phyloP scores from a whole-genome alignment of 2,888 invertebrate species.

The Netelia fuscicornis region DNA sequence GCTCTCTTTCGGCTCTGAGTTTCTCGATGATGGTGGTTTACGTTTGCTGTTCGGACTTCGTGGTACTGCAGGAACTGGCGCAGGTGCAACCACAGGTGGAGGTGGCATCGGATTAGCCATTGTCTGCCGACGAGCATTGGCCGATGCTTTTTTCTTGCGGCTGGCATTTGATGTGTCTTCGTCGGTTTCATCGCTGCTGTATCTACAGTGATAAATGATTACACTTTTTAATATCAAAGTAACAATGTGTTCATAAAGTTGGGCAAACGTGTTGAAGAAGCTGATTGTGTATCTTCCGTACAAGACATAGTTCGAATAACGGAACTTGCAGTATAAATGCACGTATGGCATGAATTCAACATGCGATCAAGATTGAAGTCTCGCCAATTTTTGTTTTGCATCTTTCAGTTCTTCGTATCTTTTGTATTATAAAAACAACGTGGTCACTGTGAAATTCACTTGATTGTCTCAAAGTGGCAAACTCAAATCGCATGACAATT shows the following conservation, averaged over 20 bases:
- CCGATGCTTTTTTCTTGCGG: constrained; percentile 85
- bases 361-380: too few relatives aligned
- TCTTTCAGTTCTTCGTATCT: too few relatives aligned
- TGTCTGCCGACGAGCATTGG: constrained; percentile 84
- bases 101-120: constrained; percentile 84
- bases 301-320: too few relatives aligned
- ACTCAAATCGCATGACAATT: neutral
- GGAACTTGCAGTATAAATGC: too few relatives aligned
- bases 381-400: too few relatives aligned
- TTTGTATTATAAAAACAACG: too few relatives aligned
- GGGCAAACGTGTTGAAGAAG: too few relatives aligned
- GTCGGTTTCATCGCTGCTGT: constrained; percentile 85
- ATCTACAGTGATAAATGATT: constrained; percentile 71
- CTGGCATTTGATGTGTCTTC: constrained; percentile 84
- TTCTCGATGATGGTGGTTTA: constrained; percentile 70
- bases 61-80: constrained; percentile 63
- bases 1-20: constrained; percentile 74
- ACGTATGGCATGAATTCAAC: too few relatives aligned
- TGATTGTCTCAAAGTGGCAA: neutral
- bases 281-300: too few relatives aligned
- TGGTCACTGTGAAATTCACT: too few relatives aligned
- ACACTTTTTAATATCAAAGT: too few relatives aligned
- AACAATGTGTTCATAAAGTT: too few relatives aligned
- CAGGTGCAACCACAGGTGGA: constrained; percentile 68
- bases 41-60: constrained; percentile 77